Evolutionary conservation across 2,113 vertebrate species (phyloP).

Genomic region (Etheostoma spectabile): DNA sequence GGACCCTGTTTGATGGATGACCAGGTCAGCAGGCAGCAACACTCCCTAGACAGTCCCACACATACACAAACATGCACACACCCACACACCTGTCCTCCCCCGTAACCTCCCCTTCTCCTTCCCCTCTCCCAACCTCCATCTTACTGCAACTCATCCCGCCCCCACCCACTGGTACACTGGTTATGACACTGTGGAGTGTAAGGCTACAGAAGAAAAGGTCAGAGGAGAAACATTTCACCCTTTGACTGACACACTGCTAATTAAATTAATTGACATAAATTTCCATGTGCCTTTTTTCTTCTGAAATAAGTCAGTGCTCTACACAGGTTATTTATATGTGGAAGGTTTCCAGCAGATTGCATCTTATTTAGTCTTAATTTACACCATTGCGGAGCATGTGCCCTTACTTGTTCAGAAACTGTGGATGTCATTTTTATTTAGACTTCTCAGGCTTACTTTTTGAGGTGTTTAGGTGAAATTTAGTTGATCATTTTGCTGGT

Average conservation of each 20-base stretch:
- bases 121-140: constrained; percentile 3
- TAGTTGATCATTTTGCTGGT: too few species aligned
- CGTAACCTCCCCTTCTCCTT: constrained; percentile 37
- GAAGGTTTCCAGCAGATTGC: constrained; percentile 7
- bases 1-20: constrained; percentile 75
- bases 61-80: constrained; percentile 45
- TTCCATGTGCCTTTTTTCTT: constrained; percentile 17
- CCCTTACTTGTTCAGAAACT: too few species aligned
- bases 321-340: too few species aligned
- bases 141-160: constrained; percentile 3
- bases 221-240: constrained; percentile 20
- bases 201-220: constrained; percentile 49
- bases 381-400: not conserved
- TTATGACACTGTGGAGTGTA: constrained; percentile 48
- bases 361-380: constrained; percentile 8
- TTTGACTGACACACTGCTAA: constrained; percentile 59
- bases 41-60: constrained; percentile 58
- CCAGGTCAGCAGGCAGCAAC: constrained; percentile 73
- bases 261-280: constrained; percentile 70
- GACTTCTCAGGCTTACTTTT: not conserved
- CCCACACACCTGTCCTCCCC: constrained; percentile 47
- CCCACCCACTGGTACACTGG: constrained; percentile 26
- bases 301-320: too few species aligned
- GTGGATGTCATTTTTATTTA: not conserved
- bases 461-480: not conserved